phyloP scores from a whole-genome alignment of 2,113 vertebrate genomes.

The Peromyscus leucopus region DNA sequence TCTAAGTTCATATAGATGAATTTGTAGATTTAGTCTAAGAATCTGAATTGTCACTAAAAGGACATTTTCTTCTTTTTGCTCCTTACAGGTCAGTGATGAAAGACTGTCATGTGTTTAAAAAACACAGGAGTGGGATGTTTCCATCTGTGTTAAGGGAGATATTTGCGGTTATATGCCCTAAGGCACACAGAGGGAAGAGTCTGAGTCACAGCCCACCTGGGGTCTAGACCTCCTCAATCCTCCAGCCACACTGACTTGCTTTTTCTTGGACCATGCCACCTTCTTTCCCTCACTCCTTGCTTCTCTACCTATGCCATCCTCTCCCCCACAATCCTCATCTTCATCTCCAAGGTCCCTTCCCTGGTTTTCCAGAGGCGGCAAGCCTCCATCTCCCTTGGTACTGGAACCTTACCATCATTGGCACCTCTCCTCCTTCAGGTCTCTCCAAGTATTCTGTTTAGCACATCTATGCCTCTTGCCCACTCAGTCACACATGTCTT shows the following conservation, averaged over 20 bases:
- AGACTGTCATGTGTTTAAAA: background rate
- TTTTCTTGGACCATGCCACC: background rate
- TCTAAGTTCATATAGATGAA: background rate
- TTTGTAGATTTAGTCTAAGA: conserved; percentile 17
- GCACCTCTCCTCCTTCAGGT: background rate
- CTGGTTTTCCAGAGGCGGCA: background rate
- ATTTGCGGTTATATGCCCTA: background rate
- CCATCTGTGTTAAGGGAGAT: background rate
- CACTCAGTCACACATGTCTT: background rate
- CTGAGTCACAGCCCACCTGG: background rate
- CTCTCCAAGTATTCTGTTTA: background rate
- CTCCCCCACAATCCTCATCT: background rate
- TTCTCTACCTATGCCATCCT: background rate
- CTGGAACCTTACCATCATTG: background rate
- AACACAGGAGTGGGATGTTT: background rate
- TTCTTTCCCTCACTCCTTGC: background rate
- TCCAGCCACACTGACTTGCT: background rate
- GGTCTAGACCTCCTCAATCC: background rate
- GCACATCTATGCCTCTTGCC: background rate
- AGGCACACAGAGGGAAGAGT: background rate
- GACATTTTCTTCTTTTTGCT: background rate
- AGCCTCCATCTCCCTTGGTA: background rate
- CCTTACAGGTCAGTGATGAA: background rate
- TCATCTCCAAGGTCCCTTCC: background rate
- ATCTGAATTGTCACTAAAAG: background rate